Percentiles rank a stretch among this genome's conserved stretches.
phyloP scores from a whole-genome alignment of 1,140 invertebrate genomes.

The Glomeris maerens region DNA sequence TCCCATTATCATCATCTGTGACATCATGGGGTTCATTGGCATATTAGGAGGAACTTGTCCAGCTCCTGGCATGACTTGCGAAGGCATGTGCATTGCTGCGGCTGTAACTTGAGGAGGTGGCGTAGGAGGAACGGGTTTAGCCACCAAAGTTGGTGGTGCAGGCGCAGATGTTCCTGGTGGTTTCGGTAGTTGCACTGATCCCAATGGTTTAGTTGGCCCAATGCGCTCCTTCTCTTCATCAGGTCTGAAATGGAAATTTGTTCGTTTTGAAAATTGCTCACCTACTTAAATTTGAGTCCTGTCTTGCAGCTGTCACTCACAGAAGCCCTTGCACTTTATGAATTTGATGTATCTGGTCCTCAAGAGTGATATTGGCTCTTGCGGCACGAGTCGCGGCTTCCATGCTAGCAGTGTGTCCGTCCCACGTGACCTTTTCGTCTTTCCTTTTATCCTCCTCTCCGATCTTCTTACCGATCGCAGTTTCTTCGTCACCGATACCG shows the following conservation, averaged over 20 bases:
- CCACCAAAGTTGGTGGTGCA: slow-evolving; percentile 14
- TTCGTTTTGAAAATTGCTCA: no score
- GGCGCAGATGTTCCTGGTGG: slow-evolving; percentile 11
- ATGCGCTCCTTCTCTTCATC: slow-evolving; percentile 79
- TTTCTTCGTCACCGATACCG: slow-evolving; percentile 95
- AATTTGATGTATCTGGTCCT: slow-evolving; percentile 94
- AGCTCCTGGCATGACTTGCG: background rate
- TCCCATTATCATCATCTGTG: slow-evolving; percentile 26
- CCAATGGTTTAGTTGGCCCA: slow-evolving; percentile 34
- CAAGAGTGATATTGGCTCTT: slow-evolving; percentile 85
- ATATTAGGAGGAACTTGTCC: background rate
- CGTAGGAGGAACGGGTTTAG: slow-evolving; percentile 16
- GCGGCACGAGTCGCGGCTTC: slow-evolving; percentile 82
- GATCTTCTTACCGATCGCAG: slow-evolving; percentile 96
- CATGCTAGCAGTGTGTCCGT: slow-evolving; percentile 90
- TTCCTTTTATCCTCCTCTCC: slow-evolving; percentile 84
- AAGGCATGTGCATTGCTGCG: background rate
- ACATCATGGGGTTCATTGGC: slow-evolving; percentile 2
- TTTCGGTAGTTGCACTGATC: slow-evolving; percentile 52
- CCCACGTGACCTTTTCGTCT: slow-evolving; percentile 85
- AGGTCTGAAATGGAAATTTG: slow-evolving; percentile 36
- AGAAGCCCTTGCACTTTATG: slow-evolving; percentile 83
- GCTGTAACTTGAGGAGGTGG: slow-evolving; percentile 16
- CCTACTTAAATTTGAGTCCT: no score
- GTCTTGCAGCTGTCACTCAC: slow-evolving; percentile 23